These are phyloP conservation scores for Lamellibrachia satsuma DNA, from an alignment of 2,888 invertebrate genomes.

Conservation along the genomic window DNA sequence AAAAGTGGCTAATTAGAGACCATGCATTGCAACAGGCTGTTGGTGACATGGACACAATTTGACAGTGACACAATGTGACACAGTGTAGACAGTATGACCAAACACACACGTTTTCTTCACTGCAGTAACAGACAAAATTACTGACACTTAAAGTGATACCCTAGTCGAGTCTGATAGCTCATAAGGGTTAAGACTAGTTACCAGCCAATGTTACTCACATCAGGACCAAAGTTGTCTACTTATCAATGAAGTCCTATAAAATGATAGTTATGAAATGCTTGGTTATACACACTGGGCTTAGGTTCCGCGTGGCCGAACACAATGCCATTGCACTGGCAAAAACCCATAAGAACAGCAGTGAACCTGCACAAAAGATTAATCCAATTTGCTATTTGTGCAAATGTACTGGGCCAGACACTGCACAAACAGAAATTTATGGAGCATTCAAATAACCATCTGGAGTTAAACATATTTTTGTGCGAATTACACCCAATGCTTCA, in stretches of 20 bases:
- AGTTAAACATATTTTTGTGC: neutral
- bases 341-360: neutral
- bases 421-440: neutral
- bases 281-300: neutral
- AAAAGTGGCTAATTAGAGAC: neutral
- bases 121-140: neutral
- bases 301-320: neutral
- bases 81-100: neutral
- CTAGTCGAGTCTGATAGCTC: neutral
- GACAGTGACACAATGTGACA: neutral
- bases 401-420: neutral
- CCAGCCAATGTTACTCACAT: neutral
- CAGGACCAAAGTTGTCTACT: neutral
- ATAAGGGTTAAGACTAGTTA: neutral
- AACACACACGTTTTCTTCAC: neutral
- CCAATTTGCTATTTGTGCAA: neutral
- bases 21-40: neutral
- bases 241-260: neutral
- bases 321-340: neutral
- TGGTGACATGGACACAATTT: neutral
- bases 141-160: too few species aligned
- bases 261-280: neutral
- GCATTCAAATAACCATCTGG: neutral
- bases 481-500: neutral
- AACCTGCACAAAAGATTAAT: neutral